Conservation (phyloP, 2,113 vertebrate species). For the Menidia beryllina region DNA sequence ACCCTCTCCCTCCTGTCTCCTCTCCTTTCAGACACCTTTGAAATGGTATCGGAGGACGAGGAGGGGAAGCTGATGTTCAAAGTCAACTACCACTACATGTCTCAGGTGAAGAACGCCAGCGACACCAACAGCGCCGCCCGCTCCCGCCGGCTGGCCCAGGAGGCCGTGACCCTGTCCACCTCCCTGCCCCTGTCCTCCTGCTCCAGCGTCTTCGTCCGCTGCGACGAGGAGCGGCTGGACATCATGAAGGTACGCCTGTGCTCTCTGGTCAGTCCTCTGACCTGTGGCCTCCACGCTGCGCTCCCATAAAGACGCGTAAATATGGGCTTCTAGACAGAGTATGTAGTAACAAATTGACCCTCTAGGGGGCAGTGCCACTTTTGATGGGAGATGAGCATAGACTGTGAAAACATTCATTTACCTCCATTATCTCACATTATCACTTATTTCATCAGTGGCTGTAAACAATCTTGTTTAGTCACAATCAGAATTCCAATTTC, state of each 20-base stretch:
- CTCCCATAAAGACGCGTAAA: no score
- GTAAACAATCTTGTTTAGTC: no score
- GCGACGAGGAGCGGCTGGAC: conserved; percentile 96
- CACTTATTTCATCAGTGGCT: no score
- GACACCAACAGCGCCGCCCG: conserved; percentile 96
- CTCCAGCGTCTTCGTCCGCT: conserved; percentile 97
- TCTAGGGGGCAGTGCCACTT: no score
- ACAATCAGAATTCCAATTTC: no score
- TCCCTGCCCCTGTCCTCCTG: conserved; percentile 96
- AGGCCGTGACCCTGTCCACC: conserved; percentile 97
- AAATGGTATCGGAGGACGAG: conserved; percentile 98
- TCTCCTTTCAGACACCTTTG: conserved; percentile 90
- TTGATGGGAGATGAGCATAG: no score
- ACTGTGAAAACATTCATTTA: no score
- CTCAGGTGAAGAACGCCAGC: conserved; percentile 98
- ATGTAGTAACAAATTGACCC: no score
- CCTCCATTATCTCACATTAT: no score
- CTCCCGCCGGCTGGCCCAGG: conserved; percentile 95
- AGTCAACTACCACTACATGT: conserved; percentile 99
- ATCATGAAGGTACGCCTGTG: conserved; percentile 99
- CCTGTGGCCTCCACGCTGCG: no score
- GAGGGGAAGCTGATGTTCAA: conserved; percentile 98
- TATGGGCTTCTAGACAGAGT: no score
- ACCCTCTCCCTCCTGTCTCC: neutral
- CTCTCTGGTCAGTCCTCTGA: no score